These are phyloP conservation scores for Chelidonichthys spinosus DNA, from an alignment of 2,797 vertebrate genomes.

Conservation along the genomic window DNA sequence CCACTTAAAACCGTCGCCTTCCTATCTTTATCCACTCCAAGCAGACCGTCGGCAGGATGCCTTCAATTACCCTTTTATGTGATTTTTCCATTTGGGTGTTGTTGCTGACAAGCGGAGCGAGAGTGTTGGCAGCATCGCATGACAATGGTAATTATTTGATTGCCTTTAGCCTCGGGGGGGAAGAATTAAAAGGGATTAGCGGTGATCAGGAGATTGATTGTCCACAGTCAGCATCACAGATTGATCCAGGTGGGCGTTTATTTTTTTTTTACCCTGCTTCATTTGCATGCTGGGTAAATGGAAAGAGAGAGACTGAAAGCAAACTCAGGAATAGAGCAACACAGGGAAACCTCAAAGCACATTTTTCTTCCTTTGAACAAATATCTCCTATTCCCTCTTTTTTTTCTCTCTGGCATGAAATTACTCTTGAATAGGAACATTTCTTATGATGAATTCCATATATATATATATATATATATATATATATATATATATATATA, in stretches of 20 bases:
- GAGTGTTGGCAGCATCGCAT: constrained; percentile 16
- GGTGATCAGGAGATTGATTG: constrained; percentile 55
- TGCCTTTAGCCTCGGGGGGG: constrained; percentile 33
- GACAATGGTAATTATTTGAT: constrained; percentile 56
- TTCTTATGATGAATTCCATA: constrained; percentile 10
- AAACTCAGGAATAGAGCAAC: constrained; percentile 2
- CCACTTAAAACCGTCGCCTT: background rate
- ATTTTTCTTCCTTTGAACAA: background rate
- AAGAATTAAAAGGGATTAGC: constrained; percentile 28
- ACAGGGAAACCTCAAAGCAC: constrained; percentile 1
- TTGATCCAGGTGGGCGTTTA: constrained; percentile 30
- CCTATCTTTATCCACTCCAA: constrained; percentile 6
- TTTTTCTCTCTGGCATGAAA: background rate
- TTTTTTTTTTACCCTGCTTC: background rate
- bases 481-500: too few relatives aligned
- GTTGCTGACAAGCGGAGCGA: background rate
- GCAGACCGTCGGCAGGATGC: background rate
- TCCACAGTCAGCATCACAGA: constrained; percentile 24
- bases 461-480: background rate
- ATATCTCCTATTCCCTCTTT: background rate
- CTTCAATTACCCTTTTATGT: constrained; percentile 18
- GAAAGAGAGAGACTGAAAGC: background rate
- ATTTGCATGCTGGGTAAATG: constrained; percentile 36
- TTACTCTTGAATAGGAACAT: constrained; percentile 1
- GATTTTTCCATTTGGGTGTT: constrained; percentile 35